phyloP scores from a whole-genome alignment of 2,113 vertebrate species.

The Hemibagrus wyckioides region DNA sequence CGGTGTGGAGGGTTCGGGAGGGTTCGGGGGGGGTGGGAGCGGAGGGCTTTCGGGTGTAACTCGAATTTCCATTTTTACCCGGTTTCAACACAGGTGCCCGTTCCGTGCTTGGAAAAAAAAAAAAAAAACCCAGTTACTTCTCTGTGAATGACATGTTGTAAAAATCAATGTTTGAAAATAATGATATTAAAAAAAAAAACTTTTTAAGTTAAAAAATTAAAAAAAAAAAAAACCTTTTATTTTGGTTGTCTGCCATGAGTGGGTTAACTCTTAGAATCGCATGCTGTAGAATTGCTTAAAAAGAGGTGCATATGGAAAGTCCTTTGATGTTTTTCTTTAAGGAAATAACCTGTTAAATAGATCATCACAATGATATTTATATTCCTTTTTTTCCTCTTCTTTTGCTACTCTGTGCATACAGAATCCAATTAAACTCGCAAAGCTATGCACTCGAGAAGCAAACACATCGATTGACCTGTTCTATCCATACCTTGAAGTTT shows the following conservation, averaged over 20 bases:
- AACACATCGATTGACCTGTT: conserved; percentile 75
- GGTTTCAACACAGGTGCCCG: conserved; percentile 82
- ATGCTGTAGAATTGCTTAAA: conserved; percentile 99
- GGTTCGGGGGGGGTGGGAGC: conserved; percentile 18
- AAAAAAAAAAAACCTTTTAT: conserved; percentile 77
- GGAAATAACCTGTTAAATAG: conserved; percentile 93
- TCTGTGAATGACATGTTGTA: conserved; percentile 99
- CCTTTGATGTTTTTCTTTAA: conserved; percentile 94
- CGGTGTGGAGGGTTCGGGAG: conserved; percentile 43
- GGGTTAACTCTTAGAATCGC: conserved; percentile 99
- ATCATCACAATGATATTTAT: conserved; percentile 84
- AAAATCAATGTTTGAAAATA: conserved; percentile 99
- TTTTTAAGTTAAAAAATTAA: conserved; percentile 94
- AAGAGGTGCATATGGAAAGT: conserved; percentile 92
- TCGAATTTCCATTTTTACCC: conserved; percentile 66
- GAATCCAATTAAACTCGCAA: conserved; percentile 76
- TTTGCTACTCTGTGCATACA: conserved; percentile 89
- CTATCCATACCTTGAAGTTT: conserved; percentile 71
- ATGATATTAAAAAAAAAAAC: conserved; percentile 91
- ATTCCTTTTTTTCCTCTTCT: conserved; percentile 66
- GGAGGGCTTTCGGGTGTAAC: conserved; percentile 41
- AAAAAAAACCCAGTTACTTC: conserved; percentile 88
- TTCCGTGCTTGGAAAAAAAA: conserved; percentile 91
- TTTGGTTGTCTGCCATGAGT: conserved; percentile 96
- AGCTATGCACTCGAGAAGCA: conserved; percentile 86